Percentiles rank a stretch among this genome's conserved stretches.
These are phyloP conservation scores for Chrysaora quinquecirrha DNA, from an alignment of 30 jellyfish, hydroid and myxozoan species.

Conservation along the genomic window DNA sequence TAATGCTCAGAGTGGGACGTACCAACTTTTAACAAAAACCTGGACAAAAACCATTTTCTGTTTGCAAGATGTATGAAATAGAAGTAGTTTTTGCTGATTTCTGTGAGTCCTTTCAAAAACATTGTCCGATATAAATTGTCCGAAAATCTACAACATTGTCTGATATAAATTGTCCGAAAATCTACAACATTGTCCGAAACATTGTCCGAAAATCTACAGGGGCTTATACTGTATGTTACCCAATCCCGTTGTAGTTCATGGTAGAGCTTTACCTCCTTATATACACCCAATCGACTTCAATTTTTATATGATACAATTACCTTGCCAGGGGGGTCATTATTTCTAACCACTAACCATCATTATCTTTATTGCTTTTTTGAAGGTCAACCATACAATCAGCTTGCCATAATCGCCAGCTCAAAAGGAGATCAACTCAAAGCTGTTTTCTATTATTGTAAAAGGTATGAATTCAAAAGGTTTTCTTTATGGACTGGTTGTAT, in stretches of 20 bases:
- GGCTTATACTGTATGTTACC: background rate
- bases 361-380: background rate
- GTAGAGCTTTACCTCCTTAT: background rate
- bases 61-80: too few relatives aligned
- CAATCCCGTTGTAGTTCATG: background rate
- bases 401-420: constrained; percentile 86
- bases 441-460: constrained; percentile 88
- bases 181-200: background rate
- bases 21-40: too few relatives aligned
- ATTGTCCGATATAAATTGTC: too few relatives aligned
- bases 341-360: background rate
- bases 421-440: constrained; percentile 77
- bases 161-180: too few relatives aligned
- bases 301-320: background rate
- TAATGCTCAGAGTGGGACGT: too few relatives aligned
- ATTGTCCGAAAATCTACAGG: background rate
- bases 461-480: constrained; percentile 41
- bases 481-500: background rate
- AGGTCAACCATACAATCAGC: constrained; percentile 98
- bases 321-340: background rate
- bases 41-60: too few relatives aligned
- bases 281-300: background rate
- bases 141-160: background rate
- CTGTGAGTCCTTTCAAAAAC: too few relatives aligned
- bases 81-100: too few relatives aligned